Evolutionary conservation across 2,113 vertebrate species (phyloP).

Genomic region (Blennius ocellaris): DNA sequence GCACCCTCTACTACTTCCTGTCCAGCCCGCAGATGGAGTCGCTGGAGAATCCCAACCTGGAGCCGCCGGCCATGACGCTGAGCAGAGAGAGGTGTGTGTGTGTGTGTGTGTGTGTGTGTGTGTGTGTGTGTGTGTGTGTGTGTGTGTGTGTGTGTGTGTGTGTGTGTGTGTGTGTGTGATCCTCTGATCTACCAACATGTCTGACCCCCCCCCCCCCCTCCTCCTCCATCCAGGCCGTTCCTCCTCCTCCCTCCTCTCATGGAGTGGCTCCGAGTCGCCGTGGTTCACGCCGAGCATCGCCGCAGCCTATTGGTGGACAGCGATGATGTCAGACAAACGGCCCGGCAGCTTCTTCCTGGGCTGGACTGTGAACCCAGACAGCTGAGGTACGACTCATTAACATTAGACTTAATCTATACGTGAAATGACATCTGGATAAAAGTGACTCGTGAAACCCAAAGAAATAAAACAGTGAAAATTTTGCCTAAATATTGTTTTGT

Average conservation of each 20-base stretch:
- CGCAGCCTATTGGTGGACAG: constrained; percentile 92
- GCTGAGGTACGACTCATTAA: constrained; percentile 85
- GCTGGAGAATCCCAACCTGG: constrained; percentile 93
- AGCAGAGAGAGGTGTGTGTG: constrained; percentile 88
- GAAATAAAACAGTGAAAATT: no score
- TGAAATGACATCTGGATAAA: no score
- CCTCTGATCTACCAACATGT: no score
- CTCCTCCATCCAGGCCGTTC: constrained; percentile 88
- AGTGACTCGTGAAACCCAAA: no score
- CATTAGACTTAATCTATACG: no score
- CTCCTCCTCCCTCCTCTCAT: constrained; percentile 92
- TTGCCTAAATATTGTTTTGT: no score
- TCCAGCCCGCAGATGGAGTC: constrained; percentile 93
- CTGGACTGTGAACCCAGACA: constrained; percentile 95
- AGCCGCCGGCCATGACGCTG: constrained; percentile 88
- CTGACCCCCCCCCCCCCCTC: neutral
- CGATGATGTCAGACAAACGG: constrained; percentile 91
- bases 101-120: constrained; percentile 13
- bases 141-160: neutral
- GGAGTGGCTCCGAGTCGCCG: constrained; percentile 95
- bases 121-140: constrained; percentile 6
- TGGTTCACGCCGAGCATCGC: constrained; percentile 93
- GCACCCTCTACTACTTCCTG: constrained; percentile 94
- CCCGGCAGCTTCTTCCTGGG: constrained; percentile 90
- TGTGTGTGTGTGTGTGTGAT: neutral